Evolutionary conservation across 2,888 invertebrate species (phyloP).

Genomic region (Argyresthia albistria): DNA sequence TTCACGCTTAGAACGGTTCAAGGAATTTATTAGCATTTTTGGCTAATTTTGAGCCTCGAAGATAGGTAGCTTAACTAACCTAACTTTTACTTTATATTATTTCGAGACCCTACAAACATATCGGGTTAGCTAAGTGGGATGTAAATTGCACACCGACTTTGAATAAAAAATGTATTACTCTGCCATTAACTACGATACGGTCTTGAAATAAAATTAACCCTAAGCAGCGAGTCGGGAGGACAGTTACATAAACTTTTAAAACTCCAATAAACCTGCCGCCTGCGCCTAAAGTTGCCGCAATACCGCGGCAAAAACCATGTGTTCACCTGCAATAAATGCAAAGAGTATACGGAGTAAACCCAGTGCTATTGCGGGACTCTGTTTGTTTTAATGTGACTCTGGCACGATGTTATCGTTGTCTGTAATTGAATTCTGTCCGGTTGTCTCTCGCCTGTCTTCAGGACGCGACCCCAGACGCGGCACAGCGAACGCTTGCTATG

Average conservation of each 20-base stretch:
- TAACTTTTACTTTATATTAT: too few relatives aligned
- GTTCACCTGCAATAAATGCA: conserved; percentile 20
- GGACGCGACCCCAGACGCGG: neutral
- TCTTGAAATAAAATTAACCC: too few relatives aligned
- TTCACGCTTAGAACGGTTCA: too few relatives aligned
- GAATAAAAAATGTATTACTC: too few relatives aligned
- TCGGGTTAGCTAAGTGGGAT: too few relatives aligned
- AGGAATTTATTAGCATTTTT: too few relatives aligned
- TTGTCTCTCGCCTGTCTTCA: conserved; percentile 13
- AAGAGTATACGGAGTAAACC: conserved; percentile 16
- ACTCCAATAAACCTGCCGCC: neutral
- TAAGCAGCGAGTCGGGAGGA: too few relatives aligned
- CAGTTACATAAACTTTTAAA: neutral
- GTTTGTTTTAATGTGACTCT: conserved; percentile 37
- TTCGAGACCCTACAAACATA: too few relatives aligned
- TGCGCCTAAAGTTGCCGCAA: conserved; percentile 1
- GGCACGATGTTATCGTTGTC: conserved; percentile 21
- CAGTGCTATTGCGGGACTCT: conserved; percentile 24
- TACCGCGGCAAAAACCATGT: neutral
- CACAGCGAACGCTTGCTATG: conserved; percentile 5
- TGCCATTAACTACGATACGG: too few relatives aligned
- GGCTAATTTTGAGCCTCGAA: too few relatives aligned
- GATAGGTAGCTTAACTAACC: too few relatives aligned
- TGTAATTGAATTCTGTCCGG: conserved; percentile 17
- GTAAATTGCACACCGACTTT: too few relatives aligned